A percentile compares a stretch with the other conserved stretches of the same genome.
These are phyloP conservation scores for Tipula unca DNA, from an alignment of 2,888 invertebrate genomes.

Conservation along the genomic window DNA sequence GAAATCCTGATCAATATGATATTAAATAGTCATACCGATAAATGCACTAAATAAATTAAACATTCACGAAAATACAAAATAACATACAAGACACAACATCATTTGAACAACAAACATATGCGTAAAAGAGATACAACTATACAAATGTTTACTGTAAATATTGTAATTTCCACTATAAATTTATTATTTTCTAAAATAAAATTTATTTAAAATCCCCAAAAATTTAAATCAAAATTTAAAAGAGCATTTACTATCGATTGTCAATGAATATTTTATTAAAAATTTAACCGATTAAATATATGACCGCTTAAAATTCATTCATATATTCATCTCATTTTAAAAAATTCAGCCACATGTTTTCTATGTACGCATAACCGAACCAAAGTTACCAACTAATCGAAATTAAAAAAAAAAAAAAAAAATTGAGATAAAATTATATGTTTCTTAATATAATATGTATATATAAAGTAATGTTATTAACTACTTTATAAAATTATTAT, in stretches of 20 bases:
- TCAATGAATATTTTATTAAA: background rate
- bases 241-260: background rate
- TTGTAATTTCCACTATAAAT: background rate
- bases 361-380: background rate
- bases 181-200: background rate
- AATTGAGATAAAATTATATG: too few species aligned
- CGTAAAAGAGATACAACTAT: background rate
- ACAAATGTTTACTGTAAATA: background rate
- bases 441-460: too few species aligned
- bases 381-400: background rate
- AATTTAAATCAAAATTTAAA: background rate
- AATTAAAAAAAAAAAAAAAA: background rate
- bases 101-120: background rate
- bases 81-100: background rate
- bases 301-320: background rate
- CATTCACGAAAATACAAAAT: background rate
- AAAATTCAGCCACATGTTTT: background rate
- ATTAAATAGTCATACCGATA: background rate
- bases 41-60: background rate
- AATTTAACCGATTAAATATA: background rate
- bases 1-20: too few species aligned
- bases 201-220: background rate
- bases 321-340: background rate
- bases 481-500: background rate
- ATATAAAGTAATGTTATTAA: too few species aligned